Evolutionary conservation across 2,888 invertebrate genomes (phyloP).

Genomic region (Lepetodrilus schrolli): DNA sequence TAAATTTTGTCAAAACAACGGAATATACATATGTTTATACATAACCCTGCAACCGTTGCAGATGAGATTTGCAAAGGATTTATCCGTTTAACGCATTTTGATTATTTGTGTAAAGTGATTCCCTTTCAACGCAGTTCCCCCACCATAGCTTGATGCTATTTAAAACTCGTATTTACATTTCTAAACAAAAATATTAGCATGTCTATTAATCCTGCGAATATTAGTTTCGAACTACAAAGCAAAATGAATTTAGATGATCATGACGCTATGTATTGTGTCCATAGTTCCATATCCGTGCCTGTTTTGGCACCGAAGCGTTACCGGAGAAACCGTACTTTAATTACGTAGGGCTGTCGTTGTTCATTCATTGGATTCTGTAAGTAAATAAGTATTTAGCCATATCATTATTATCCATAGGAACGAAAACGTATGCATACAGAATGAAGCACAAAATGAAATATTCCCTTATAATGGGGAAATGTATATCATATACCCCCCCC

Average conservation of each 20-base stretch:
- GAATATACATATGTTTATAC: not conserved
- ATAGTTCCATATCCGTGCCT: not conserved
- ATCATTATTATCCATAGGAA: no score
- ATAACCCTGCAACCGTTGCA: not conserved
- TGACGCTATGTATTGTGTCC: no score
- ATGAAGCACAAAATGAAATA: no score
- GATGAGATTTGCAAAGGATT: not conserved
- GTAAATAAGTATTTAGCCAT: no score
- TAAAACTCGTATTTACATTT: not conserved
- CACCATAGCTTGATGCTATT: not conserved
- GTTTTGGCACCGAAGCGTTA: not conserved
- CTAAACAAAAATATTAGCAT: slow-evolving; percentile 1
- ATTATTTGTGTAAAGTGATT: not conserved
- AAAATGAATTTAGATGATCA: slow-evolving; percentile 7
- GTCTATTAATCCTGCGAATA: slow-evolving; percentile 8
- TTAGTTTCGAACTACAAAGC: slow-evolving; percentile 3
- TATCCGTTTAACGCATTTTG: not conserved
- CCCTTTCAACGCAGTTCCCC: not conserved
- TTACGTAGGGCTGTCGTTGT: not conserved
- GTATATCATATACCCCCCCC: no score
- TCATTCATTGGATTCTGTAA: no score
- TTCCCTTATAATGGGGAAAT: no score
- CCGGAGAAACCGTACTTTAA: not conserved
- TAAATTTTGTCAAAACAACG: slow-evolving; percentile 1
- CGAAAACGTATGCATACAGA: no score